Evolutionary conservation across 2,113 vertebrate species (phyloP), one percentile per base, ranked within the genome.

Genomic region (Copsychus sechellarum): DNA sequence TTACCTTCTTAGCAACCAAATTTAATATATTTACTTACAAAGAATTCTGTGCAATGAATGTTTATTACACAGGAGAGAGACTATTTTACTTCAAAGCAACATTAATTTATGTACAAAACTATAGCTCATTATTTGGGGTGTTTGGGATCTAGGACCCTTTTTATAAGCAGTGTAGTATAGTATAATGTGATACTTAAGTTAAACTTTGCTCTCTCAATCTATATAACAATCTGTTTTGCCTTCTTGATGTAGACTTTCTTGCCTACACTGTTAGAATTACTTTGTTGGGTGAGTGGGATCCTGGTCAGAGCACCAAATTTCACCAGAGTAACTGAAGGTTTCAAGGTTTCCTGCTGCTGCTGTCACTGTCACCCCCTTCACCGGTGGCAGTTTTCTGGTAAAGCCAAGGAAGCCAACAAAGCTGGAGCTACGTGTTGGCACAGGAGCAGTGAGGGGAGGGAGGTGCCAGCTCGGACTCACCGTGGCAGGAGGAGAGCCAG

Each of bases 11-110:
- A 96, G 93, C 81, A 93, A 95, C 87, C 86, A 96, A 96, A 97
- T 97, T 95, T 97, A 97, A 97, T 97, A 97, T 97, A 97, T 95
- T 97, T 97, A 96, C 88, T 94, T 93, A 96, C 92, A 89, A 97
- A 93, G 48, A 95, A 73, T 87, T 95, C 89, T 96, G 96, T 97
- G 93, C 88, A 95, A 94, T 94, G 88, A 91, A 92, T 91, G 91
- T 96, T 97, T 96, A 94, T 93, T 94, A 91, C 85, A 94, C 90
- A 96, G 70, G 81, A 93, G 90, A 94, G 47, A 97, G 78, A 93
- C 89, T 96, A 96, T 97, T 95, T 96, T 95, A 95, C 94, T 96
- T 92, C 95, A 96, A 93, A 96, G 82, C 91, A 93, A 95, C 82
- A 88, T 96, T 94, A 97, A 95, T 94, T 87, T 97, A 95, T 97